These are phyloP conservation scores for Macrostomum cliftonense DNA, from an alignment of 2,888 invertebrate species.

Conservation along the genomic window DNA sequence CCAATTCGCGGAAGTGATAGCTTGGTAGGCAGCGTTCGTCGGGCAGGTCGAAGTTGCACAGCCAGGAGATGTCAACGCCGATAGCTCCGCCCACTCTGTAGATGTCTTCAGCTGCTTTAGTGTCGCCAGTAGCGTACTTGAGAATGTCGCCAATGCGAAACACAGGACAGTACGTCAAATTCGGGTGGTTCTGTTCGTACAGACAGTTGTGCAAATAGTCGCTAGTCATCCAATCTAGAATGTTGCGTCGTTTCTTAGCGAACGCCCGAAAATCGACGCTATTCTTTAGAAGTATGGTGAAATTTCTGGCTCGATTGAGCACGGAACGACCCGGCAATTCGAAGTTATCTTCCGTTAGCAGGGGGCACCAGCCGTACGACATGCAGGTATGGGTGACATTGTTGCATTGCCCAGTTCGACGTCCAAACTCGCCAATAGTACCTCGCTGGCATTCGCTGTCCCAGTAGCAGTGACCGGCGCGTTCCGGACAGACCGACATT, in stretches of 20 bases:
- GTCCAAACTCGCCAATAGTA: not conserved
- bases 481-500: conserved; percentile 5
- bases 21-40: conserved; percentile 9
- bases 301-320: conserved; percentile 12
- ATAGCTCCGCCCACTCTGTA: not conserved
- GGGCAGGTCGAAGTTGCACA: conserved; percentile 8
- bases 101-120: too few species aligned
- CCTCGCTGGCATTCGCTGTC: conserved; percentile 4
- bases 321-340: not conserved
- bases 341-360: not conserved
- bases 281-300: conserved; percentile 26
- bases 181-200: conserved; percentile 17
- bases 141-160: conserved; percentile 31
- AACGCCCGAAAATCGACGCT: conserved; percentile 23
- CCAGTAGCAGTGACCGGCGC: conserved; percentile 1
- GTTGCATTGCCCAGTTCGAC: conserved; percentile 4
- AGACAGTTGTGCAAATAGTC: conserved; percentile 23
- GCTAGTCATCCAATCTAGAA: conserved; percentile 21
- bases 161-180: conserved; percentile 27
- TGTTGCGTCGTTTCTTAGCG: conserved; percentile 21
- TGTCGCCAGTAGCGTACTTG: too few species aligned
- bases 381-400: not conserved
- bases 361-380: conserved; percentile 6
- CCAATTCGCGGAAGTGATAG: conserved; percentile 9
- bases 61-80: conserved; percentile 11